phyloP scores from a whole-genome alignment of 23 tunicate species.

The Styela clava region DNA sequence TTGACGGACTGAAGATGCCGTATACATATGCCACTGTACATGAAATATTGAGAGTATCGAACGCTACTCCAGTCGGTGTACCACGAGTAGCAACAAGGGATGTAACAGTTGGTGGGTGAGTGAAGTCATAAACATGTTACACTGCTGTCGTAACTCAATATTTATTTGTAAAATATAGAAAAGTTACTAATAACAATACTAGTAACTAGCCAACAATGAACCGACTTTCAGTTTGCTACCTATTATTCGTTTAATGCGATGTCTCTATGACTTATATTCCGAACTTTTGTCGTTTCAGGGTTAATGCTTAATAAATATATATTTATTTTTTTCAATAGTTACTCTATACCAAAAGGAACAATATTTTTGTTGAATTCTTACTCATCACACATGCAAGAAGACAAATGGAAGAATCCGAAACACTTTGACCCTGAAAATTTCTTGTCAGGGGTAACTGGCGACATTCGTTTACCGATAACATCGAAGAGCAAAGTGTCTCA shows the following conservation, averaged over 20 bases:
- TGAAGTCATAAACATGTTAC: neutral
- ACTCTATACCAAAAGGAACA: constrained; percentile 6
- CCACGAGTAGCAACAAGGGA: neutral
- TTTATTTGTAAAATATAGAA: too few species aligned
- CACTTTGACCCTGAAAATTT: constrained; percentile 1
- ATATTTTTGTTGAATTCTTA: neutral
- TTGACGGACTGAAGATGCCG: neutral
- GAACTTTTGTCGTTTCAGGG: too few species aligned
- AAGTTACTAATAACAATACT: too few species aligned
- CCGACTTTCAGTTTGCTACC: too few species aligned
- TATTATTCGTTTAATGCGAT: too few species aligned
- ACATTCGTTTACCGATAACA: too few species aligned
- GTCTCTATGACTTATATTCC: too few species aligned
- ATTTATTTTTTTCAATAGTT: neutral
- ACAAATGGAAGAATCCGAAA: constrained; percentile 5
- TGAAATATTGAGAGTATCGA: neutral
- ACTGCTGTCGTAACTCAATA: neutral
- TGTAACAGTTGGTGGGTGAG: neutral
- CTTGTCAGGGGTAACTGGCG: neutral
- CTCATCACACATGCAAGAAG: constrained; percentile 1
- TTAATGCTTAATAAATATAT: too few species aligned
- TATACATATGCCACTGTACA: neutral
- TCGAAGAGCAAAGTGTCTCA: too few species aligned
- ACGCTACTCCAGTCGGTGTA: neutral
- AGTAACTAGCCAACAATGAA: too few species aligned